Evolutionary conservation across 2,888 invertebrate species (phyloP).

Genomic region (Lydus trimaculatus): DNA sequence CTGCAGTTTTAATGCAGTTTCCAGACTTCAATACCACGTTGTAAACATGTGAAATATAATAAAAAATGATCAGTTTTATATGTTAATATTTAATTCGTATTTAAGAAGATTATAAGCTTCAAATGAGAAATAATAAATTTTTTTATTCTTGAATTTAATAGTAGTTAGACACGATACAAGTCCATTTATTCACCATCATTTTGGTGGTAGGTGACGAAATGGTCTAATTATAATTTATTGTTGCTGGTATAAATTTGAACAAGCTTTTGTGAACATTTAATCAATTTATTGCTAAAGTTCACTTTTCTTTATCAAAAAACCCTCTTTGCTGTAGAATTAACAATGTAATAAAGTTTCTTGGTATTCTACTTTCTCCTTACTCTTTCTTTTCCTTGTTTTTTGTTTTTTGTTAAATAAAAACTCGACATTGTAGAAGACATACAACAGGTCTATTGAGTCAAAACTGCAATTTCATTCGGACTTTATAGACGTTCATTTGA

Average conservation of each 20-base stretch:
- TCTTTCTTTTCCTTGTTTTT: background rate
- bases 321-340: background rate
- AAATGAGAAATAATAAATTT: conserved; percentile 4
- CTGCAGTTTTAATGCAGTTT: conserved; percentile 36
- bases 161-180: conserved; percentile 21
- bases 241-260: background rate
- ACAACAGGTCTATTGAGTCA: conserved; percentile 7
- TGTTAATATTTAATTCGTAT: background rate
- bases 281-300: conserved; percentile 27
- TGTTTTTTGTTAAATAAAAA: background rate
- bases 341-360: conserved; percentile 3
- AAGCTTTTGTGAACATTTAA: conserved; percentile 20
- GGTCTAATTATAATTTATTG: conserved; percentile 23
- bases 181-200: conserved; percentile 20
- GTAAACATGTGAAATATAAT: background rate
- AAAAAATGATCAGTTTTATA: background rate
- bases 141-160: conserved; percentile 20
- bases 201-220: conserved; percentile 22
- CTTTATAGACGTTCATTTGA: conserved; percentile 27
- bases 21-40: conserved; percentile 1
- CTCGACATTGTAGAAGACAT: conserved; percentile 4
- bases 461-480: conserved; percentile 28
- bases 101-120: background rate
- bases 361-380: background rate
- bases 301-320: background rate